Percentiles rank a stretch among this genome's conserved stretches.
Conservation (phyloP, 2,888 invertebrate genomes). For the Anthoptus insignis region DNA sequence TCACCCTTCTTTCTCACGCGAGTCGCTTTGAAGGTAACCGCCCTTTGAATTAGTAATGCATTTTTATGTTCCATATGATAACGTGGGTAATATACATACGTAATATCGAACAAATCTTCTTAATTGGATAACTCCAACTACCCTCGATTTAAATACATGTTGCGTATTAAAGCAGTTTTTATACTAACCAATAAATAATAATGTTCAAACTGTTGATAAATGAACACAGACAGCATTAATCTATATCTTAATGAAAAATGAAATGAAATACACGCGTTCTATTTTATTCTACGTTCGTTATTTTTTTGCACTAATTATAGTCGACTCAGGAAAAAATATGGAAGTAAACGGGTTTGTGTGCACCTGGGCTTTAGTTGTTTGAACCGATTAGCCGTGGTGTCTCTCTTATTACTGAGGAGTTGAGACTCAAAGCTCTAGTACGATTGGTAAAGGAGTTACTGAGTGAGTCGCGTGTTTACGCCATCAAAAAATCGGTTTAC, state of each 20-base stretch:
- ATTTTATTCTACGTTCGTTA: conserved; percentile 20
- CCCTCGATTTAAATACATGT: conserved; percentile 27
- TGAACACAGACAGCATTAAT: conserved; percentile 26
- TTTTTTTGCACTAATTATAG: not conserved
- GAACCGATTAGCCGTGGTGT: not conserved
- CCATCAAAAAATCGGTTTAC: too few relatives aligned
- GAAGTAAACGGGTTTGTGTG: not conserved
- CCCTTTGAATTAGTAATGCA: conserved; percentile 57
- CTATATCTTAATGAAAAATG: conserved; percentile 31
- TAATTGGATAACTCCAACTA: conserved; percentile 33
- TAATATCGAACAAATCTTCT: conserved; percentile 41
- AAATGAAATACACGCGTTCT: conserved; percentile 11
- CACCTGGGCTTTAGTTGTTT: not conserved
- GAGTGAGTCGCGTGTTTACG: too few relatives aligned
- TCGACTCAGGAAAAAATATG: conserved; percentile 1
- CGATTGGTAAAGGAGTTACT: too few relatives aligned
- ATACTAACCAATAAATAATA: conserved; percentile 22
- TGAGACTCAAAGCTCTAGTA: too few relatives aligned
- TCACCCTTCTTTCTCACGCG: conserved; percentile 80
- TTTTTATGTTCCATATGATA: conserved; percentile 46
- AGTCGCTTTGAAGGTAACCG: conserved; percentile 71
- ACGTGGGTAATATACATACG: conserved; percentile 36
- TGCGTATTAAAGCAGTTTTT: conserved; percentile 16
- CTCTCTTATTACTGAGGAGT: too few relatives aligned
- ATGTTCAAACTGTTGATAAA: conserved; percentile 31